A percentile compares a stretch with the other conserved stretches of the same genome.
phyloP scores from a whole-genome alignment of 1,140 invertebrate genomes.

The Habropoda laboriosa region DNA sequence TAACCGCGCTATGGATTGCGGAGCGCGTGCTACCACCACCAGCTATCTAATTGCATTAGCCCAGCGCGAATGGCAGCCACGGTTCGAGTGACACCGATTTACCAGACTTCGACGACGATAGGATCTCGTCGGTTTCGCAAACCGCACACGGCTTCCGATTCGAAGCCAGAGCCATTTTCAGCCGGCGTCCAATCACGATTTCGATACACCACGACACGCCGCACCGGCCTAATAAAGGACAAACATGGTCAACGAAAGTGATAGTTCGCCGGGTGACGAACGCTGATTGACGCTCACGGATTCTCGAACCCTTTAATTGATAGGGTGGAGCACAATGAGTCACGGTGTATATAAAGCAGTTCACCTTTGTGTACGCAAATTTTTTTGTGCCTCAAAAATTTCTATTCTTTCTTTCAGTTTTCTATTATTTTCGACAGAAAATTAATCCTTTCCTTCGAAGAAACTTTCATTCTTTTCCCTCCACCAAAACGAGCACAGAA shows the following conservation, averaged over 20 bases:
- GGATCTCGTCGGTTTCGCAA: constrained; percentile 59
- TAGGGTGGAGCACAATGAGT: background rate
- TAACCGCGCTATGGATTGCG: constrained; percentile 68
- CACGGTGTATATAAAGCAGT: too few relatives aligned
- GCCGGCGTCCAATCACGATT: constrained; percentile 37
- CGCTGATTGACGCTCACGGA: background rate
- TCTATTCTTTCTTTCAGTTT: too few relatives aligned
- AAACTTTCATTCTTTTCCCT: too few relatives aligned
- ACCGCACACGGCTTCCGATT: constrained; percentile 18
- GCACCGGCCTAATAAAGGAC: background rate
- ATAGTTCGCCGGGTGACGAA: background rate
- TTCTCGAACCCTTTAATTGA: too few relatives aligned
- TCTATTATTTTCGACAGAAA: too few relatives aligned
- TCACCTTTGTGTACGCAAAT: too few relatives aligned
- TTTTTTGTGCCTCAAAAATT: too few relatives aligned
- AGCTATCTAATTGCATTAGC: constrained; percentile 72
- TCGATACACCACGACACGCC: constrained; percentile 25
- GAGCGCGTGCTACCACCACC: constrained; percentile 71
- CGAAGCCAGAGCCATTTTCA: constrained; percentile 25
- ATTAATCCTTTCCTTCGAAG: background rate
- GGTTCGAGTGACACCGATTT: constrained; percentile 69
- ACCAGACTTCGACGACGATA: constrained; percentile 60
- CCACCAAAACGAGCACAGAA: too few relatives aligned
- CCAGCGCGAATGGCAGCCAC: constrained; percentile 67
- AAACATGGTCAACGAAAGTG: constrained; percentile 9